Evolutionary conservation across 2,888 invertebrate species (phyloP).

Genomic region (Metopia argyrocephala): DNA sequence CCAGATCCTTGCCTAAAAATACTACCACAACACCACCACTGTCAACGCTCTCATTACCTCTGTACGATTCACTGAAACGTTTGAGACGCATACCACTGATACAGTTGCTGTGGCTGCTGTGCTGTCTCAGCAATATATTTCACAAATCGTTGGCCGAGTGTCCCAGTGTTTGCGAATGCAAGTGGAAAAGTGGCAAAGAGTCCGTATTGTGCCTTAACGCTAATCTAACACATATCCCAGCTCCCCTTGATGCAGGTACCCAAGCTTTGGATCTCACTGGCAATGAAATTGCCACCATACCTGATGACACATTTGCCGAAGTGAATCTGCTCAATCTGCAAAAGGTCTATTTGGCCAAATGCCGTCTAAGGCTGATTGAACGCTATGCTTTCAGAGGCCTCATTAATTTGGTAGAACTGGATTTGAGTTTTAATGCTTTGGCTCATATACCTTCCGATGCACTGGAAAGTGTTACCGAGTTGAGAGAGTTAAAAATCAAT

Average conservation of each 20-base stretch:
- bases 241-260: conserved; percentile 86
- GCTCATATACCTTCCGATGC: conserved; percentile 85
- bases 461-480: conserved; percentile 85
- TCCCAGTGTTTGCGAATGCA: conserved; percentile 89
- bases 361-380: conserved; percentile 84
- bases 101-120: conserved; percentile 72
- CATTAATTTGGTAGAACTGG: conserved; percentile 89
- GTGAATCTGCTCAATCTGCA: conserved; percentile 89
- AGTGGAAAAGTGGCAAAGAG: conserved; percentile 93
- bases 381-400: conserved; percentile 87
- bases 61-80: conserved; percentile 47
- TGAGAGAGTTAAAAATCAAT: conserved; percentile 86
- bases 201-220: conserved; percentile 89
- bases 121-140: conserved; percentile 71
- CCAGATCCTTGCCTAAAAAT: conserved; percentile 13
- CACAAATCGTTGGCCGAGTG: conserved; percentile 81
- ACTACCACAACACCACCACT: background rate
- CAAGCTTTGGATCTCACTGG: conserved; percentile 89
- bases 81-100: conserved; percentile 68
- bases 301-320: conserved; percentile 86
- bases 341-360: conserved; percentile 86
- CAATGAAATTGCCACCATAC: conserved; percentile 84
- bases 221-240: conserved; percentile 86
- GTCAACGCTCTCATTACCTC: conserved; percentile 26
- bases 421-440: conserved; percentile 87